Conservation (phyloP, 2,888 invertebrate species). For the Stenodera caucasica region DNA sequence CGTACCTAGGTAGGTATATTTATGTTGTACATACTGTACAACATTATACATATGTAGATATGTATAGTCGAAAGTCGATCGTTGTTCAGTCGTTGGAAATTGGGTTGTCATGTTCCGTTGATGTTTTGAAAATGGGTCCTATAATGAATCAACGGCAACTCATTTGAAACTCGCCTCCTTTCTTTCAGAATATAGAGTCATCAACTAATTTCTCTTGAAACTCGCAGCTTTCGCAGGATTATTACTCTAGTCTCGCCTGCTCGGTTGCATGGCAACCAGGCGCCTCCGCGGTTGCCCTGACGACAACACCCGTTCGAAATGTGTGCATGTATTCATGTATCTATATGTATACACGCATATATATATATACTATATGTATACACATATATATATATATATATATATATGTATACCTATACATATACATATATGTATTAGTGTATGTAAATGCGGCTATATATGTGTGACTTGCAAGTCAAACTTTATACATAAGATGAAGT, state of each 20-base stretch:
- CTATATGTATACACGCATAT: not conserved
- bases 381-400: not conserved
- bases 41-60: too few species aligned
- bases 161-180: conserved; percentile 54
- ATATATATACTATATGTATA: not conserved
- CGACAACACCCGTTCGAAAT: conserved; percentile 34
- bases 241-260: conserved; percentile 43
- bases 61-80: too few species aligned
- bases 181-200: conserved; percentile 51
- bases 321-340: not conserved
- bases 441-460: conserved; percentile 20
- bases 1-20: too few species aligned
- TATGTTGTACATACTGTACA: too few species aligned
- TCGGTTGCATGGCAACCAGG: conserved; percentile 45
- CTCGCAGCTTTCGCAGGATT: conserved; percentile 51
- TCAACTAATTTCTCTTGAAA: conserved; percentile 54
- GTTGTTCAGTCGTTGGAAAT: conserved; percentile 35
- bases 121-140: conserved; percentile 33
- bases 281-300: conserved; percentile 46
- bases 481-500: conserved; percentile 1
- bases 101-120: conserved; percentile 42
- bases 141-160: conserved; percentile 47
- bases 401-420: not conserved
- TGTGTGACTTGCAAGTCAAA: conserved; percentile 52
- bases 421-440: not conserved